These are phyloP conservation scores for Sceliomorpha sp. DNA, from an alignment of 2,888 invertebrate species.

Conservation along the genomic window DNA sequence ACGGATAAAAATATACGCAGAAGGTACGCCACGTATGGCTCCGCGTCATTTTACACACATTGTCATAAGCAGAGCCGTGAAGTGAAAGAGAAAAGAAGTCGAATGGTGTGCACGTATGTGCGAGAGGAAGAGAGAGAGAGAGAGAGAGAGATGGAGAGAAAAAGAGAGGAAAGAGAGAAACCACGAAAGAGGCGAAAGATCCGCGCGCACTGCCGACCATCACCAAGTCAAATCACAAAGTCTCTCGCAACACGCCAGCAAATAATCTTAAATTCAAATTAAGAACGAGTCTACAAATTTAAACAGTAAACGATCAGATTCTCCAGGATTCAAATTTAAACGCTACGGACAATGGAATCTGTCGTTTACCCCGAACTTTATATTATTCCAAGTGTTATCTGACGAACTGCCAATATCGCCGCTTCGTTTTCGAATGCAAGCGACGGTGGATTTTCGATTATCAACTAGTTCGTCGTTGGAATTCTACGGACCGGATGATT, in stretches of 20 bases:
- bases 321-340: constrained; percentile 77
- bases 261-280: constrained; percentile 78
- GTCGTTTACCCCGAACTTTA: not conserved
- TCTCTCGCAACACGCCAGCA: constrained; percentile 76
- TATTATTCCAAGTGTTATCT: constrained; percentile 12
- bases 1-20: too few relatives aligned
- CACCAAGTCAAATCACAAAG: constrained; percentile 75
- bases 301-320: constrained; percentile 78
- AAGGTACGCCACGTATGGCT: too few relatives aligned
- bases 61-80: not conserved
- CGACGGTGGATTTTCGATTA: too few relatives aligned
- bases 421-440: not conserved
- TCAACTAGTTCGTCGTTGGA: too few relatives aligned
- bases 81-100: not conserved
- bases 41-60: too few relatives aligned
- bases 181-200: constrained; percentile 54
- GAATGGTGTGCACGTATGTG: too few relatives aligned
- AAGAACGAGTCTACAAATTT: constrained; percentile 78
- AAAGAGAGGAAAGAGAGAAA: not conserved
- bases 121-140: too few relatives aligned
- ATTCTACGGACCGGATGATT: too few relatives aligned
- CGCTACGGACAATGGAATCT: constrained; percentile 71
- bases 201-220: constrained; percentile 69
- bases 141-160: not conserved
- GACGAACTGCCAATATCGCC: constrained; percentile 6